Conservation (phyloP, 53 echinoderm and acorn worm species). For the Arbacia lixula region DNA sequence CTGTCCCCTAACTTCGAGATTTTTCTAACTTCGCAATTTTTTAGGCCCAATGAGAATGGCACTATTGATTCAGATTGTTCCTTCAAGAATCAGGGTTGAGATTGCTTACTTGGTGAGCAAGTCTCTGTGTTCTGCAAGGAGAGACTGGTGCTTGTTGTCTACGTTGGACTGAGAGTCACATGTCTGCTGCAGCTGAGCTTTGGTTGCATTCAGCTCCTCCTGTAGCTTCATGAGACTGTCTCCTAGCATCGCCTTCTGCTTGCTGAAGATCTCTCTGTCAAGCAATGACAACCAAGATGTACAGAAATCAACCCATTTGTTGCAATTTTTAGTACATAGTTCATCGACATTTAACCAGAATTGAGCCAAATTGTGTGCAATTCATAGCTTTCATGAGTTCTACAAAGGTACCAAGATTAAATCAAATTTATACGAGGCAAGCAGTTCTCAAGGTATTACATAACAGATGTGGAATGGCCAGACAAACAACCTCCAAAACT, state of each 20-base stretch:
- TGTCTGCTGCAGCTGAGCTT: constrained; percentile 78
- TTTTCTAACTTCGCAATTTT: no score
- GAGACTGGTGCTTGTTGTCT: constrained; percentile 80
- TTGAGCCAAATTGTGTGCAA: no score
- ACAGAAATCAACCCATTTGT: background rate
- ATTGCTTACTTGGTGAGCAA: constrained; percentile 76
- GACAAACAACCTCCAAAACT: no score
- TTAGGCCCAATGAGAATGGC: no score
- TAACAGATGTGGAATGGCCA: no score
- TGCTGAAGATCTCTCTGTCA: constrained; percentile 83
- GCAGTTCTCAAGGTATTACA: no score
- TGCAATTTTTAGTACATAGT: background rate
- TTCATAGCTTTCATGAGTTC: no score
- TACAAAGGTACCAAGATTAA: background rate
- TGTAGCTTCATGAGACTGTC: constrained; percentile 86
- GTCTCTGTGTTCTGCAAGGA: constrained; percentile 84
- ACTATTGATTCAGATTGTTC: no score
- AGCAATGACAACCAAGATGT: background rate
- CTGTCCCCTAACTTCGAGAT: no score
- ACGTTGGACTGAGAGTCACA: constrained; percentile 62
- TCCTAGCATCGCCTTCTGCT: constrained; percentile 82
- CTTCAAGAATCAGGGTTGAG: no score
- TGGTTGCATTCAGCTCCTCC: constrained; percentile 79
- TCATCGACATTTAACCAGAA: no score
- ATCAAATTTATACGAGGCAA: no score